phyloP scores from a whole-genome alignment of 1,140 invertebrate genomes.

The Penaeus indicus region DNA sequence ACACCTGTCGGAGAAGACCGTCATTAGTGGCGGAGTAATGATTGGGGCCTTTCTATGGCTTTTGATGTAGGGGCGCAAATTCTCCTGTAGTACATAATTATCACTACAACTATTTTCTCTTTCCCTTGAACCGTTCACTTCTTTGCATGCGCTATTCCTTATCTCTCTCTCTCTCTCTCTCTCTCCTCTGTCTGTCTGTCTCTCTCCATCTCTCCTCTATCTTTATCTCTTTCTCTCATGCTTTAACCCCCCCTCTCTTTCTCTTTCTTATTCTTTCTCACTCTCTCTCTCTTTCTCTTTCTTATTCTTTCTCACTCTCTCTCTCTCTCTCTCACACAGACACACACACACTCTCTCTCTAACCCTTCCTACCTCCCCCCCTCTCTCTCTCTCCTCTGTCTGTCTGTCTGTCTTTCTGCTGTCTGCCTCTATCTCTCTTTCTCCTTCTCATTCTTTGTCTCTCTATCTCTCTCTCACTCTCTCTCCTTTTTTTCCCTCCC shows the following conservation, averaged over 20 bases:
- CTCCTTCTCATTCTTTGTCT: not conserved
- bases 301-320: not conserved
- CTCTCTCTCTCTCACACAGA: not conserved
- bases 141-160: not conserved
- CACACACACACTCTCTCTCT: not conserved
- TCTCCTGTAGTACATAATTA: too few relatives aligned
- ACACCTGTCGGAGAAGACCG: conserved; percentile 80
- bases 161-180: not conserved
- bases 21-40: not conserved
- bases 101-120: too few relatives aligned
- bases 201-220: not conserved
- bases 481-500: not conserved
- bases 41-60: not conserved
- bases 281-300: not conserved
- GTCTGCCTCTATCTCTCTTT: not conserved
- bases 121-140: not conserved
- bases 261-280: not conserved
- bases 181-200: not conserved
- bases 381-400: not conserved
- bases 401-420: not conserved
- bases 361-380: not conserved
- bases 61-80: not conserved
- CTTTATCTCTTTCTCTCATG: too few relatives aligned
- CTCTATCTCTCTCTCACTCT: not conserved
- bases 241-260: not conserved